phyloP scores from a whole-genome alignment of 1,140 invertebrate genomes.

The Oryzaephilus surinamensis region DNA sequence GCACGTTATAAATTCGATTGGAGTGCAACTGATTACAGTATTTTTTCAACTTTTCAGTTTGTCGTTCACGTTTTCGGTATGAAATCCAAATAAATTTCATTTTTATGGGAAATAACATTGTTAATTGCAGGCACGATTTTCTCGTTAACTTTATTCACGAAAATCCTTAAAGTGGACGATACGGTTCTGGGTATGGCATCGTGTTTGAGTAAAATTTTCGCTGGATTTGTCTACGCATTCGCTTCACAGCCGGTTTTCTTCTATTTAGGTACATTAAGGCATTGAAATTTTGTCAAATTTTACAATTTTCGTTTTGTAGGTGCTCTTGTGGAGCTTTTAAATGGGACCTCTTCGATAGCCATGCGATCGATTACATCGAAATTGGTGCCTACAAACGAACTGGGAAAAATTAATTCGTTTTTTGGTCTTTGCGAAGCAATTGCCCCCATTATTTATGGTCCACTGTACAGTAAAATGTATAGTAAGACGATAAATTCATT shows the following conservation, averaged over 20 bases:
- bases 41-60: constrained; percentile 30
- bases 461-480: constrained; percentile 66
- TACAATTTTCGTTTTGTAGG: constrained; percentile 38
- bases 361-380: constrained; percentile 70
- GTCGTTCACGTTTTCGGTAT: constrained; percentile 10
- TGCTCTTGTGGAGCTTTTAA: constrained; percentile 61
- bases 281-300: background rate
- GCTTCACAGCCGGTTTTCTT: constrained; percentile 61
- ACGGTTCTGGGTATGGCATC: constrained; percentile 65
- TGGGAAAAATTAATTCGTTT: constrained; percentile 69
- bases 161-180: constrained; percentile 65
- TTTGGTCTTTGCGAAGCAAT: constrained; percentile 69
- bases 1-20: constrained; percentile 26
- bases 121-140: constrained; percentile 60
- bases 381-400: constrained; percentile 55
- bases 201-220: constrained; percentile 62
- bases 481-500: constrained; percentile 56
- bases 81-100: background rate
- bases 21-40: constrained; percentile 28
- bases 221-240: constrained; percentile 66
- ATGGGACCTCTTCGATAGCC: constrained; percentile 67
- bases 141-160: constrained; percentile 63
- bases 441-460: constrained; percentile 66
- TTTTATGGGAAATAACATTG: constrained; percentile 20
- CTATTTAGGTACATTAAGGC: constrained; percentile 51